Evolutionary conservation across 1,140 invertebrate genomes (phyloP).

Genomic region (Bombus sibiricus): DNA sequence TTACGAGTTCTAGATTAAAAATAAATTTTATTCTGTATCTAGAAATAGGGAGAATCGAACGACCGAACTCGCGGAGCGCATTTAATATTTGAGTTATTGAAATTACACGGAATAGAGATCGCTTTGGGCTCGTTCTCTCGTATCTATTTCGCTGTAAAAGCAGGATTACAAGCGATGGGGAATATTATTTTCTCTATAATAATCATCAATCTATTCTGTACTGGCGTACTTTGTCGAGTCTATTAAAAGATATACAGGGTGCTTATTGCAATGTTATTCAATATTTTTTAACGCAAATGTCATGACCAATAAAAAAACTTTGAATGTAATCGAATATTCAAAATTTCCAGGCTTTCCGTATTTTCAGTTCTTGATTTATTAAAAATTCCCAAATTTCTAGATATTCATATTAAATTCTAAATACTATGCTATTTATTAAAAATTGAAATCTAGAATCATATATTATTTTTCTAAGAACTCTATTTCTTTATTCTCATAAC

Average conservation of each 20-base stretch:
- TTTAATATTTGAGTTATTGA: conserved; percentile 31
- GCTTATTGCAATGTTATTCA: neutral
- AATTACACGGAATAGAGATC: conserved; percentile 11
- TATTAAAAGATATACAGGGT: neutral
- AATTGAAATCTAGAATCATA: neutral
- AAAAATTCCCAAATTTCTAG: neutral
- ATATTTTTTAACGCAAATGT: neutral
- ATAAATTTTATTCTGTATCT: conserved; percentile 1
- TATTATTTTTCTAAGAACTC: neutral
- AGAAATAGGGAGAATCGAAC: neutral
- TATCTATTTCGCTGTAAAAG: neutral
- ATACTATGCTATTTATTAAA: neutral
- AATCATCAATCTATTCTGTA: neutral
- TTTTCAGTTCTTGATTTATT: neutral
- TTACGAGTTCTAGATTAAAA: neutral
- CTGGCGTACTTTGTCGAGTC: neutral
- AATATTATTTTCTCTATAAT: conserved; percentile 11
- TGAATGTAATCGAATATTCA: neutral
- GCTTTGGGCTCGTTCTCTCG: neutral
- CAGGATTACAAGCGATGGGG: neutral
- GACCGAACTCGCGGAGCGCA: neutral
- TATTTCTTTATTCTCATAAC: neutral
- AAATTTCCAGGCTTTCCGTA: neutral
- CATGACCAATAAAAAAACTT: too few relatives aligned
- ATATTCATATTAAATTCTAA: too few relatives aligned